These are phyloP conservation scores for Tylochromis polylepis DNA, from an alignment of 2,113 vertebrate species.

Conservation along the genomic window DNA sequence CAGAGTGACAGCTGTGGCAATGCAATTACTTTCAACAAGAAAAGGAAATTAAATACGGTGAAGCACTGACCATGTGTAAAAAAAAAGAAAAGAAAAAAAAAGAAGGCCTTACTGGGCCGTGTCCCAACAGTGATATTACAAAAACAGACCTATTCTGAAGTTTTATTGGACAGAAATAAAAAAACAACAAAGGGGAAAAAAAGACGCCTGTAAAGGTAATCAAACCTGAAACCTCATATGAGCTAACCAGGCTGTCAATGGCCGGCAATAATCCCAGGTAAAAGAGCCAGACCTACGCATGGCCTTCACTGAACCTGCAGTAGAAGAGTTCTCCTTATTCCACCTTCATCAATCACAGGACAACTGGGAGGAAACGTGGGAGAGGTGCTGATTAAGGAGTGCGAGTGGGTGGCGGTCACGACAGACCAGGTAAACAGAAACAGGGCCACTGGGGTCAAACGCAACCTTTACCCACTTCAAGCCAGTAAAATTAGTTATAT, in stretches of 20 bases:
- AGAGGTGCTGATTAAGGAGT: not conserved
- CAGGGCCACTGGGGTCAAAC: not conserved
- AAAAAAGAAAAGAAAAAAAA: not conserved
- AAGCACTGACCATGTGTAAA: conserved; percentile 40
- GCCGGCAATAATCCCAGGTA: conserved; percentile 32
- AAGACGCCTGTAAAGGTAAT: conserved; percentile 67
- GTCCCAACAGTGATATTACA: conserved; percentile 37
- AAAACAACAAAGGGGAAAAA: not conserved
- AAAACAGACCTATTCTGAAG: conserved; percentile 43
- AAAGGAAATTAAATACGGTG: conserved; percentile 54
- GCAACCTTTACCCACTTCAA: not conserved
- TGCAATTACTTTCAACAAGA: conserved; percentile 62
- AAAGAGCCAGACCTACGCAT: conserved; percentile 33
- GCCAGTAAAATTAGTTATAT: not conserved
- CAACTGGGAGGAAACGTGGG: conserved; percentile 67
- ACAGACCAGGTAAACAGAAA: conserved; percentile 31
- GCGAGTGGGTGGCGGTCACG: not conserved
- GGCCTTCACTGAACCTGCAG: conserved; percentile 38
- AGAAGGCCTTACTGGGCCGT: not conserved
- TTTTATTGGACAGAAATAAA: conserved; percentile 45
- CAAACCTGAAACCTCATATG: conserved; percentile 43
- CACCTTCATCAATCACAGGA: conserved; percentile 61
- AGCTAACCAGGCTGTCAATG: conserved; percentile 41
- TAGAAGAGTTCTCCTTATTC: conserved; percentile 26
- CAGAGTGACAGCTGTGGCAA: conserved; percentile 49